A percentile compares a stretch with the other conserved stretches of the same genome.
These are phyloP conservation scores for Coptodon rendalli DNA, from an alignment of 2,113 vertebrate species.

Conservation along the genomic window DNA sequence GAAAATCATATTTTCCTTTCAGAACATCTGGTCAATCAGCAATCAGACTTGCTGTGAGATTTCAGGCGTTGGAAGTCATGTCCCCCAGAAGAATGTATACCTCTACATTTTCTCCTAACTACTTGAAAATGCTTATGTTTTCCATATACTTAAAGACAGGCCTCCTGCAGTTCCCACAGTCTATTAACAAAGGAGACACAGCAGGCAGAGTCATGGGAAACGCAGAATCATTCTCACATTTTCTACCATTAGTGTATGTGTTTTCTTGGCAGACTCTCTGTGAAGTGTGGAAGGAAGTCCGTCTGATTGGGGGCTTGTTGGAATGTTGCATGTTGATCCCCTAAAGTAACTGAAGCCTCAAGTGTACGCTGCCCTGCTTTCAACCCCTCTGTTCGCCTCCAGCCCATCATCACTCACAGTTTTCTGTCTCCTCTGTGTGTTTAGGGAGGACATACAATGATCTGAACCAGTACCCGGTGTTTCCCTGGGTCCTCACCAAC, in stretches of 20 bases:
- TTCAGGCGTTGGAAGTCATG: slow-evolving; percentile 7
- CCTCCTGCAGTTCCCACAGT: not conserved
- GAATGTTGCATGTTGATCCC: slow-evolving; percentile 58
- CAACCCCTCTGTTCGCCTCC: slow-evolving; percentile 11
- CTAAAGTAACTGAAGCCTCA: slow-evolving; percentile 49
- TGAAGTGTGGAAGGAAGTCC: slow-evolving; percentile 39
- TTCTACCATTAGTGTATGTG: not conserved
- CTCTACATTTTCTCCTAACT: not conserved
- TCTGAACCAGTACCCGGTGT: slow-evolving; percentile 95
- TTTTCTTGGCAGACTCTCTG: not conserved
- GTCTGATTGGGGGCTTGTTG: slow-evolving; percentile 47
- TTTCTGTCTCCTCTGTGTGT: slow-evolving; percentile 51
- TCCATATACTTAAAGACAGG: not conserved
- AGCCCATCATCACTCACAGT: slow-evolving; percentile 42
- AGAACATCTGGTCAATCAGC: slow-evolving; percentile 56
- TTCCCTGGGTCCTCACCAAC: slow-evolving; percentile 97
- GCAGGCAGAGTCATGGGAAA: slow-evolving; percentile 3
- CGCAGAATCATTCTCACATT: slow-evolving; percentile 14
- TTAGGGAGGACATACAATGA: slow-evolving; percentile 96
- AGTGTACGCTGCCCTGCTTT: slow-evolving; percentile 22
- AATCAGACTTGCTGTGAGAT: slow-evolving; percentile 1
- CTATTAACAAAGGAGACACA: not conserved
- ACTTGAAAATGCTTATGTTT: not conserved
- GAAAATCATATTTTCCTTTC: slow-evolving; percentile 46
- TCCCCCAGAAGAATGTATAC: slow-evolving; percentile 13